A percentile compares a stretch with the other conserved stretches of the same genome.
phyloP scores from a whole-genome alignment of 2,888 invertebrate genomes.

The Napeogenes inachia region DNA sequence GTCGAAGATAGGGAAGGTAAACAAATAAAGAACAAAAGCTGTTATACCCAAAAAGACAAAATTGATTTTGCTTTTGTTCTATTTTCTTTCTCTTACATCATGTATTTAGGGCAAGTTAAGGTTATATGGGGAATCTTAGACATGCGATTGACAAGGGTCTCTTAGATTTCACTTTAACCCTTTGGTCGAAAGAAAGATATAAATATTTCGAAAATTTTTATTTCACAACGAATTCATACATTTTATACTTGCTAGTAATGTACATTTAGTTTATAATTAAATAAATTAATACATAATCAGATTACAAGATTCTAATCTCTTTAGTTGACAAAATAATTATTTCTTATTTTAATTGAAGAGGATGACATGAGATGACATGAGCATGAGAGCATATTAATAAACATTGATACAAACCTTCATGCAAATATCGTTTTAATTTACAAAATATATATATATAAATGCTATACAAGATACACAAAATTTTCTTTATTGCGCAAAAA shows the following conservation, averaged over 20 bases:
- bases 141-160: conserved; percentile 24
- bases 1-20: conserved; percentile 1
- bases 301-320: background rate
- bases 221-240: conserved; percentile 55
- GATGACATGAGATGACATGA: no score
- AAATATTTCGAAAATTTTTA: conserved; percentile 48
- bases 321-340: no score
- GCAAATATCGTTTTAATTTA: no score
- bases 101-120: conserved; percentile 20
- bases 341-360: no score
- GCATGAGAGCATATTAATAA: no score
- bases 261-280: conserved; percentile 32
- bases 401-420: no score
- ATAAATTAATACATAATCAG: conserved; percentile 13
- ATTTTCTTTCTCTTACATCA: conserved; percentile 18
- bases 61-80: background rate
- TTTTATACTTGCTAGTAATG: conserved; percentile 41
- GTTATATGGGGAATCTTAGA: conserved; percentile 1
- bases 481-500: no score
- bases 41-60: conserved; percentile 4
- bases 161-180: conserved; percentile 11
- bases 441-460: no score
- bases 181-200: conserved; percentile 22
- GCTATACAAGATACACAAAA: no score
- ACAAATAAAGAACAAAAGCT: conserved; percentile 3